Evolutionary conservation across 64 coral and sea anemone species (phyloP).

Genomic region (Stylophora pistillata): DNA sequence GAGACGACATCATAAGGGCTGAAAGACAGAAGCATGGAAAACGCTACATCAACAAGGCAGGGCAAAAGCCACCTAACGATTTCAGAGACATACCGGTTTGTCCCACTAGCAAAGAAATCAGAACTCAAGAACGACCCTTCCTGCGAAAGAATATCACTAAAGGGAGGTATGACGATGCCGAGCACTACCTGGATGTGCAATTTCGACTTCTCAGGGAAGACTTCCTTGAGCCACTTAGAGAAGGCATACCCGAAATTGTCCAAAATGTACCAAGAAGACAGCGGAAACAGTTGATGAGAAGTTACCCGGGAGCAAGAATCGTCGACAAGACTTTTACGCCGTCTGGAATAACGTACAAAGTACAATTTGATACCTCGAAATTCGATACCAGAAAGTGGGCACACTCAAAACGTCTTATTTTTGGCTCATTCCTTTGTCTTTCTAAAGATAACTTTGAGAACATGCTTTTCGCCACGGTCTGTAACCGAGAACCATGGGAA

Average conservation of each 20-base stretch:
- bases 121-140: constrained; percentile 49
- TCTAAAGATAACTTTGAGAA: constrained; percentile 70
- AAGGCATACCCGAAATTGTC: constrained; percentile 63
- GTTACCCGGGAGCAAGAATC: constrained; percentile 45
- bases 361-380: constrained; percentile 55
- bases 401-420: constrained; percentile 13
- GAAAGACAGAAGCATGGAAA: constrained; percentile 46
- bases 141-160: constrained; percentile 64
- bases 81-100: constrained; percentile 77
- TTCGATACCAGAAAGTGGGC: constrained; percentile 54
- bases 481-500: constrained; percentile 26
- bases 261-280: constrained; percentile 6
- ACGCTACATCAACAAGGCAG: not conserved
- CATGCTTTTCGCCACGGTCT: constrained; percentile 77
- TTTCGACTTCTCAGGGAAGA: constrained; percentile 81
- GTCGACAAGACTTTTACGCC: constrained; percentile 34
- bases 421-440: constrained; percentile 80
- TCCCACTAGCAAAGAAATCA: constrained; percentile 57
- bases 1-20: constrained; percentile 63
- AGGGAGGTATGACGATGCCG: constrained; percentile 58
- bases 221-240: constrained; percentile 68
- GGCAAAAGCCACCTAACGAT: constrained; percentile 69
- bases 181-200: constrained; percentile 85
- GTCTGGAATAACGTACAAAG: constrained; percentile 45
- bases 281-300: constrained; percentile 64